phyloP scores from a whole-genome alignment of 2,888 invertebrate genomes.

The Lasius fuliginosus region DNA sequence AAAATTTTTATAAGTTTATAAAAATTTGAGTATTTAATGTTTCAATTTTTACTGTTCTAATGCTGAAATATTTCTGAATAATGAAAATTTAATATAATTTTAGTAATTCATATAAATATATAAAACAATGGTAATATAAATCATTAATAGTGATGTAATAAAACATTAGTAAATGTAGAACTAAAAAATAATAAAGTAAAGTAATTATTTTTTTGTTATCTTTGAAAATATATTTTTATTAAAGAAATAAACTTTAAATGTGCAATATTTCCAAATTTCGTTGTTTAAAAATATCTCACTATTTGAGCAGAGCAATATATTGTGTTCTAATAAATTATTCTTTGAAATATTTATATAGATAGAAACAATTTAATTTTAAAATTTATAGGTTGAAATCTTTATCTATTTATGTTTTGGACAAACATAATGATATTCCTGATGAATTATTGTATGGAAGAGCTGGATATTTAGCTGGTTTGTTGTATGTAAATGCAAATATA shows the following conservation, averaged over 20 bases:
- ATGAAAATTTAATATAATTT: not conserved
- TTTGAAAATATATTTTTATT: not conserved
- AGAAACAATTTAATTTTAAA: slow-evolving; percentile 35
- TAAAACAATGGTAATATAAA: not conserved
- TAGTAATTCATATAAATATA: not conserved
- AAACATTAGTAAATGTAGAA: not conserved
- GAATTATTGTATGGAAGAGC: slow-evolving; percentile 95
- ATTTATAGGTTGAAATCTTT: slow-evolving; percentile 88
- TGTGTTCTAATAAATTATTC: not conserved
- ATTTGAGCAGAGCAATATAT: not conserved
- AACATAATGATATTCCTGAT: slow-evolving; percentile 89
- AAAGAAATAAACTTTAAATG: not conserved
- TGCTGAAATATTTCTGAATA: not conserved
- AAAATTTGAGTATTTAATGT: not conserved
- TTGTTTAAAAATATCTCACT: not conserved
- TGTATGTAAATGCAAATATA: slow-evolving; percentile 91
- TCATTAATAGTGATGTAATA: not conserved
- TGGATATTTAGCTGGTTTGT: slow-evolving; percentile 93
- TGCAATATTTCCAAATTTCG: no score
- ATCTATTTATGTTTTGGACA: slow-evolving; percentile 87
- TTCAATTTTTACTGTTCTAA: not conserved
- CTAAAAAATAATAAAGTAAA: not conserved
- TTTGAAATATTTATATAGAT: not conserved
- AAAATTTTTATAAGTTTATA: not conserved
- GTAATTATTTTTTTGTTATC: not conserved